Percentiles rank a stretch among this genome's conserved stretches.
Evolutionary conservation across 1,140 invertebrate genomes (phyloP).

Genomic region (Scylla paramamosain): DNA sequence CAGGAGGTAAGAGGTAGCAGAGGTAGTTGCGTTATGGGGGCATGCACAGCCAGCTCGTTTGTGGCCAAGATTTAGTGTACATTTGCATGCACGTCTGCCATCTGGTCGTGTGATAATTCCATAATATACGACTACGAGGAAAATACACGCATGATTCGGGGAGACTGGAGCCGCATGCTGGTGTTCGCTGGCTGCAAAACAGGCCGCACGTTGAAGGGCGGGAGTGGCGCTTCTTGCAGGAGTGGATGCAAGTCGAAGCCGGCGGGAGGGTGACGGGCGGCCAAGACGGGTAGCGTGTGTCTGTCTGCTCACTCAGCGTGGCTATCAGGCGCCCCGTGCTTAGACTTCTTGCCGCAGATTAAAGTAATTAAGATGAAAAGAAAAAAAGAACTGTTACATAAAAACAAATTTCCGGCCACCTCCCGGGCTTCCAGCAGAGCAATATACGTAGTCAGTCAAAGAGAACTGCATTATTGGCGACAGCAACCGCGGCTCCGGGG

Average conservation of each 20-base stretch:
- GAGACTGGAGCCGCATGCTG: background rate
- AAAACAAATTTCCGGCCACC: background rate
- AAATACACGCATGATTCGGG: background rate
- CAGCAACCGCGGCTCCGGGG: background rate
- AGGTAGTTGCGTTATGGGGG: background rate
- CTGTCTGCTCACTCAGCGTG: background rate
- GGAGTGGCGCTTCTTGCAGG: no score
- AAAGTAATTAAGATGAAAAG: background rate
- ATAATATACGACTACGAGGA: background rate
- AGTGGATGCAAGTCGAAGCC: background rate
- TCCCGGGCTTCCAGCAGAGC: background rate
- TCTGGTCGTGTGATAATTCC: background rate
- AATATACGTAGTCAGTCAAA: background rate
- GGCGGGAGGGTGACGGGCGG: background rate
- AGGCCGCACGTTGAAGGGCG: no score
- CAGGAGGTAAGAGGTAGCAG: background rate
- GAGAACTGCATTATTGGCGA: background rate
- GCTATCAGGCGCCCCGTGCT: constrained; percentile 5
- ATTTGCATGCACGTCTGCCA: background rate
- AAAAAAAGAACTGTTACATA: background rate
- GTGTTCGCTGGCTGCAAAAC: background rate
- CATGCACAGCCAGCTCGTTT: background rate
- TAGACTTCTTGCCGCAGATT: background rate
- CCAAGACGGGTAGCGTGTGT: background rate
- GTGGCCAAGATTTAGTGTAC: constrained; percentile 4